Evolutionary conservation across 2,888 invertebrate genomes (phyloP).

Genomic region (Tipula unca): DNA sequence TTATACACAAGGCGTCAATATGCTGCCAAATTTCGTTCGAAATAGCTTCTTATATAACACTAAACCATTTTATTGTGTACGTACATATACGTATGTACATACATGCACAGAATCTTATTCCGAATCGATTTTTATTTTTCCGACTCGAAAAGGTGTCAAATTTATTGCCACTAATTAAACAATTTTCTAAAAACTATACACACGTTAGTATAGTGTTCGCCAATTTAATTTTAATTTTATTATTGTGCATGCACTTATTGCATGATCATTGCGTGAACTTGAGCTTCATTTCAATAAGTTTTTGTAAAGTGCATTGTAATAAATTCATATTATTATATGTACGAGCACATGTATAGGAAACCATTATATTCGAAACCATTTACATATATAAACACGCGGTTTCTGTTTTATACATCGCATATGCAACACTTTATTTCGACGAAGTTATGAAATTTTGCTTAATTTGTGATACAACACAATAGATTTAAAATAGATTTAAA

Average conservation of each 20-base stretch:
- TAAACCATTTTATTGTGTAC: not conserved
- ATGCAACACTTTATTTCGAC: not conserved
- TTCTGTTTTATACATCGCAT: not conserved
- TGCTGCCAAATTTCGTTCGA: not conserved
- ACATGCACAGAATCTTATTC: not conserved
- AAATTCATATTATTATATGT: too few species aligned
- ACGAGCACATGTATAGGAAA: too few species aligned
- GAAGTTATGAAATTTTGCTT: not conserved
- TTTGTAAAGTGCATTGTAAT: too few species aligned
- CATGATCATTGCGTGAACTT: not conserved
- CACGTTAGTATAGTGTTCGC: not conserved
- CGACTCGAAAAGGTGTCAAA: not conserved
- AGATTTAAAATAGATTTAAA: slow-evolving; percentile 14
- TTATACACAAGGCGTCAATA: not conserved
- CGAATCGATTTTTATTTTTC: not conserved
- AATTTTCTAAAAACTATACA: not conserved
- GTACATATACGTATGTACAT: not conserved
- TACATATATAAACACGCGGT: too few species aligned
- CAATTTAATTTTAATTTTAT: not conserved
- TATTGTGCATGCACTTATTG: not conserved
- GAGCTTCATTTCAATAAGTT: not conserved
- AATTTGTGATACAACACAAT: not conserved
- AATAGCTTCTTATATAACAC: not conserved
- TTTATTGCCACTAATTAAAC: not conserved
- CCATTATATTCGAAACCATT: too few species aligned